Base-by-base conservation (phyloP, 2,888 invertebrate species). In the Eristalinus aeneus region DNA sequence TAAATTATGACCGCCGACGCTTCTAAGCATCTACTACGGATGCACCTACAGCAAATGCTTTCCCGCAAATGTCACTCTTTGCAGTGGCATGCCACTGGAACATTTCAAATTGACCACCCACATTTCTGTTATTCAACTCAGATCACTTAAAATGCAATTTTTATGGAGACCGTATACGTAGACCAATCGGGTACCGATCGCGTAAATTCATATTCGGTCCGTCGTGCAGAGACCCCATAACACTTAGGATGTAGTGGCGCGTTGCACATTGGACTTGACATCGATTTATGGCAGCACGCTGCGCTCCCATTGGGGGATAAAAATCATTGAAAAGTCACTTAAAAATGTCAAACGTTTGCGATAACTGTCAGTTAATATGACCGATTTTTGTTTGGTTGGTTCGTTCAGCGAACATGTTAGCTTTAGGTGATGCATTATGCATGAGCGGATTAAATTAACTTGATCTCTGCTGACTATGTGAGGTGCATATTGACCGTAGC, bases 311-410 rank as follows among this genome's bases (percentile, higher is more conserved):
- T 16, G 46, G 46, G 46, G 72, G 75, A 81, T 79, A 77, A 75
- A 82, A 85, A 76, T 77, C 85, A 87, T 83, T 88, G 88, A 78
- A 88, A 88, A 81, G 81, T 88, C 87, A 82, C 81, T 88, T 87
- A 72, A 84, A 81, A 81, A 84, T 87, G 88, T 88, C 88, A 84
- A 82, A 72, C 83, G 75, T 79, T 81, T 78, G 88, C 88, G 78
- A 88, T 88, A 88, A 85, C 78, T 88, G 88, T 87, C 84, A 81
- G 75, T 81, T 73, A 84, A 79, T 79, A 73, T 82, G 82, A 77
- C 74, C 82, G 77, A 84, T 87, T 84, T 83, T 77, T 81, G 75
- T 78, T 81, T 68, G 65, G 63, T 71, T 71, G 60, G 54, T 46
- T 16, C 82, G 56, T 74, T 78, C 63, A 54, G 74, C 74, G 68